Evolutionary conservation across 2,797 vertebrate genomes (phyloP), one percentile per base, ranked within the genome.

Genomic region (Coregonus suidteri): DNA sequence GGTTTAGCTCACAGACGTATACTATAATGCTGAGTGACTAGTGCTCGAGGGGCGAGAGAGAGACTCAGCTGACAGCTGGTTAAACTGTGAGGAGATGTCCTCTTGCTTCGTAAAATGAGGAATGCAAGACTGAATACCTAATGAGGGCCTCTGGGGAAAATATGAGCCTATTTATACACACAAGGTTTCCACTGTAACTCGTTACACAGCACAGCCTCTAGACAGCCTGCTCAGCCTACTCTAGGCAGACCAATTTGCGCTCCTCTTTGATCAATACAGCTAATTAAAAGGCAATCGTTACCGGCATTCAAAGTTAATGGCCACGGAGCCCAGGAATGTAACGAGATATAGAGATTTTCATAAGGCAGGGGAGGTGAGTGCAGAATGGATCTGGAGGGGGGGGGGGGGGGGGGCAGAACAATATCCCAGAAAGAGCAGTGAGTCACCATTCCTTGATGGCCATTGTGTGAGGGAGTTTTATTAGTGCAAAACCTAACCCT

Each of bases 1-100:
- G 15, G 75, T 72, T 71, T 75, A 62, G 14, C 62, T 59, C 78
- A 79, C 20, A 67, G 80, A 85, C 73, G 73, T 67, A 77, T 71
- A 76, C 71, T 75, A 81, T 77, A 84, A 84, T 53, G 52, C 80
- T 62, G 82, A 79, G 51, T 80, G 81, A 85, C 64, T 83, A 78
- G 78, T 80, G 83, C 85, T 84, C 67, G 18, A 41, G 71, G 71
- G 66, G 78, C 73, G 14, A 76, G 6, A 35, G 62, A 73, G 25
- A 68, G 54, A 34, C 54, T 9, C 41, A 71, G 62, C 69, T 73
- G 73, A 82, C 73, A 82, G 77, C 53, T 79, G 81, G n/a, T 79
- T 25, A 54, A 79, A 73, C 71, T 11, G 69, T 47, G 59, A 31
- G 35, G 65, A 72, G 69, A 68, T 51, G 76, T 70, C 65, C 65